phyloP scores from a whole-genome alignment of 2,888 invertebrate genomes.

The Eudasyphora cyanicolor region DNA sequence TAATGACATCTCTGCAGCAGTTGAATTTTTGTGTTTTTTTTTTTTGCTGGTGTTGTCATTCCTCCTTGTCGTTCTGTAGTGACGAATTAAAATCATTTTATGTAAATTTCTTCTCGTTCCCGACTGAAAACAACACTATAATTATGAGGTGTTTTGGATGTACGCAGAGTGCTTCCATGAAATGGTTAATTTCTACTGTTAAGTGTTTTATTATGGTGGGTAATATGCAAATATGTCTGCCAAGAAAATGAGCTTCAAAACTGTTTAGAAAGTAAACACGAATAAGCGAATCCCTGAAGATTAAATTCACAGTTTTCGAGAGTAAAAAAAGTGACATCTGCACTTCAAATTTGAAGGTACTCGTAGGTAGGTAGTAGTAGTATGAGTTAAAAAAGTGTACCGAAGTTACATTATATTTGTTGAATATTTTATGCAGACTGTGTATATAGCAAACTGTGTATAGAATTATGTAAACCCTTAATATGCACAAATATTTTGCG shows the following conservation, averaged over 20 bases:
- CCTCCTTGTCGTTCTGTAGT: slow-evolving; percentile 25
- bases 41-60: not conserved
- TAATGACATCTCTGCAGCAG: slow-evolving; percentile 46
- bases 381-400: no score
- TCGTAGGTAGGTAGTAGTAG: no score
- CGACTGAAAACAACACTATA: not conserved
- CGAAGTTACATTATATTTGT: no score
- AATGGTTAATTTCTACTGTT: slow-evolving; percentile 48
- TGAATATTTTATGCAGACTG: no score
- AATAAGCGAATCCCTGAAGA: slow-evolving; percentile 2
- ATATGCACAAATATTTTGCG: no score
- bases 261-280: not conserved
- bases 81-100: slow-evolving; percentile 63
- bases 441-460: no score
- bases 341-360: not conserved
- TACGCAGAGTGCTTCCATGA: slow-evolving; percentile 2
- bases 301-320: not conserved
- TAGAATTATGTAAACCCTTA: no score
- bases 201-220: slow-evolving; percentile 26
- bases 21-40: not conserved
- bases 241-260: not conserved
- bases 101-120: slow-evolving; percentile 39
- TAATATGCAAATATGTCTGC: slow-evolving; percentile 30
- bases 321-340: not conserved
- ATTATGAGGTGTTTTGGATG: slow-evolving; percentile 41